Percentiles rank a stretch among this genome's conserved stretches.
These are phyloP conservation scores for Sinosuthora webbiana DNA, from an alignment of 2,113 vertebrate genomes.

Conservation along the genomic window DNA sequence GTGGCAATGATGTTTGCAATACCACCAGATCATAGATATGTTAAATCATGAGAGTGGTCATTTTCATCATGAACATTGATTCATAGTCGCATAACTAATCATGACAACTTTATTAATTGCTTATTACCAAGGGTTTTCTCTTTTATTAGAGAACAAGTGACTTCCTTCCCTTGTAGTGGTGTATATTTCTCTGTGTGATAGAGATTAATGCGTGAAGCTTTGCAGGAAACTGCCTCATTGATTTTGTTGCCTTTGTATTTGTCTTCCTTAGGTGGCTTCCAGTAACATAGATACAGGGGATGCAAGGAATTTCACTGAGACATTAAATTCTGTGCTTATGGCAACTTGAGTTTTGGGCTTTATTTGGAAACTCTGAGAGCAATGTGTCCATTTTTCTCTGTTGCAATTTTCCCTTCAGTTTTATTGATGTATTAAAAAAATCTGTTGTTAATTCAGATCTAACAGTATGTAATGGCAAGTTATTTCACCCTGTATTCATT, in stretches of 20 bases:
- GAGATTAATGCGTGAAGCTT: slow-evolving; percentile 81
- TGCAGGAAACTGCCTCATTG: slow-evolving; percentile 80
- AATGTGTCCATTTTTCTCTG: neutral
- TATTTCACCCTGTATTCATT: neutral
- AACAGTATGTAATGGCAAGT: neutral
- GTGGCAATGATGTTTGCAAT: neutral
- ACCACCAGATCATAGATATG: slow-evolving; percentile 24
- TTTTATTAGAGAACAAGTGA: slow-evolving; percentile 82
- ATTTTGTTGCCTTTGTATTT: slow-evolving; percentile 80
- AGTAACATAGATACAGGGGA: slow-evolving; percentile 75
- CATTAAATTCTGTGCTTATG: slow-evolving; percentile 51
- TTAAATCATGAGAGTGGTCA: slow-evolving; percentile 49
- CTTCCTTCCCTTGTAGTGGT: slow-evolving; percentile 72
- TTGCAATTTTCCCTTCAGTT: neutral
- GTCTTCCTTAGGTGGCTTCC: slow-evolving; percentile 83
- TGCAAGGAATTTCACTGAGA: slow-evolving; percentile 72
- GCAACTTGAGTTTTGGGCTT: slow-evolving; percentile 62
- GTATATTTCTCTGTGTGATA: slow-evolving; percentile 75
- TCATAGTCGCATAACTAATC: slow-evolving; percentile 78
- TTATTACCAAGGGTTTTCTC: slow-evolving; percentile 78
- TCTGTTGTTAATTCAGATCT: neutral
- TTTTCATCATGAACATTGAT: slow-evolving; percentile 71
- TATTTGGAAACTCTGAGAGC: slow-evolving; percentile 33
- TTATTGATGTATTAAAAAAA: slow-evolving; percentile 40
- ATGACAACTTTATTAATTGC: slow-evolving; percentile 81